These are phyloP conservation scores for Zaprionus obscuricornis DNA, from an alignment of 2,888 invertebrate species.

Conservation along the genomic window DNA sequence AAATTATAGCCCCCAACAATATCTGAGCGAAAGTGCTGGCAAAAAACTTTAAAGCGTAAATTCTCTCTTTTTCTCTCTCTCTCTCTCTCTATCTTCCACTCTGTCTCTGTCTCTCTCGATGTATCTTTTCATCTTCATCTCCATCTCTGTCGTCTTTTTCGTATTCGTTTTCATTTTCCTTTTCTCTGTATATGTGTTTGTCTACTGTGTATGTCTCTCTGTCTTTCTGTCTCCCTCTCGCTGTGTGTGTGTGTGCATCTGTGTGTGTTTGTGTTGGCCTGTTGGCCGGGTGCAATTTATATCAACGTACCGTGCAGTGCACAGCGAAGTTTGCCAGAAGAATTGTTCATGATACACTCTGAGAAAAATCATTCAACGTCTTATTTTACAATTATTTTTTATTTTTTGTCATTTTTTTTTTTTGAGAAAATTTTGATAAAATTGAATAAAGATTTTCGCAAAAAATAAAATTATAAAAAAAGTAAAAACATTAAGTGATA, in stretches of 20 bases:
- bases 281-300: slow-evolving; percentile 53
- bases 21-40: slow-evolving; percentile 52
- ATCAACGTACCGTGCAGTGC: slow-evolving; percentile 42
- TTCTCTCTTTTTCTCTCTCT: slow-evolving; percentile 36
- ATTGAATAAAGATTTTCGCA: too few relatives aligned
- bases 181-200: too few relatives aligned
- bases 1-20: slow-evolving; percentile 72
- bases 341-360: slow-evolving; percentile 40
- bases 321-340: slow-evolving; percentile 38
- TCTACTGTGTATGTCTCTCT: slow-evolving; percentile 3
- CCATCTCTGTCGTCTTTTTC: too few relatives aligned
- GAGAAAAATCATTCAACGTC: slow-evolving; percentile 8
- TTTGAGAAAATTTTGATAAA: too few relatives aligned
- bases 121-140: too few relatives aligned
- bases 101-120: not conserved
- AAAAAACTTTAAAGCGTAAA: slow-evolving; percentile 72
- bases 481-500: too few relatives aligned
- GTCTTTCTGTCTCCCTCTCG: not conserved
- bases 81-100: not conserved
- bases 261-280: slow-evolving; percentile 1
- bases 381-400: not conserved
- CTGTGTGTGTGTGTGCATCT: not conserved
- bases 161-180: too few relatives aligned
- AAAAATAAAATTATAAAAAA: too few relatives aligned
- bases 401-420: too few relatives aligned